Base-by-base conservation (phyloP, 2,888 invertebrate genomes). In the Drosophila dives region DNA sequence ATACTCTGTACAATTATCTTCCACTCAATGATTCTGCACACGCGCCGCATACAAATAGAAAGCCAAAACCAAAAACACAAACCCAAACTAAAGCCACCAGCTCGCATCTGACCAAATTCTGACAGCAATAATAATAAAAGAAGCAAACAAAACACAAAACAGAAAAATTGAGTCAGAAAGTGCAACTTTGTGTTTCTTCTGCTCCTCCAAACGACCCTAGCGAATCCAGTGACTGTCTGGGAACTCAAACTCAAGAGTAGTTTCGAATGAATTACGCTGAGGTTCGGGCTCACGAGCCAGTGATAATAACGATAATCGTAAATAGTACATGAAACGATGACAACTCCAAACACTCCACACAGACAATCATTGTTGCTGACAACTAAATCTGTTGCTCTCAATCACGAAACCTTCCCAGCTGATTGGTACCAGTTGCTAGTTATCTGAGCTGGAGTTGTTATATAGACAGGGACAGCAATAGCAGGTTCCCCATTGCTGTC, bases 1-100 rank as follows among this genome's bases (percentile, higher is more conserved):
- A 88, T 86, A 74, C 88, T 81, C 73, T 71, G 70, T 88, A 70
- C 88, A 85, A 85, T 85, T 88, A 85, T 75, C 81, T 85, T 88
- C 83, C 88, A 88, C 80, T 81, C 81, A 79, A 64, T 84, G 85
- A 81, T 81, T 75, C 71, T 69, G 83, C 87, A 84, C 85, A 88
- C 80, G 81, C 80, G 80, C 73, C 80, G 62, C 59, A 70, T 71
- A 85, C 81, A 85, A 88, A 85, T 88, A 85, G 75, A 72, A 55
- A 60, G 45, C 60, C 49, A 60, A 66, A 64, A 45, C 40, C 59
- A 60, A 20, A 66, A 64, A 45, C 40, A 54, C 55, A 20, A 40
- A 36, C 34, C 53, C 38, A 29, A 33, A 34, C 45, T 12, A 34
- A 53, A 33, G 20, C 51, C 10, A 29, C 15, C 33, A 32, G 33